phyloP scores from a whole-genome alignment of 2,888 invertebrate species.

The Apodemia mormo region DNA sequence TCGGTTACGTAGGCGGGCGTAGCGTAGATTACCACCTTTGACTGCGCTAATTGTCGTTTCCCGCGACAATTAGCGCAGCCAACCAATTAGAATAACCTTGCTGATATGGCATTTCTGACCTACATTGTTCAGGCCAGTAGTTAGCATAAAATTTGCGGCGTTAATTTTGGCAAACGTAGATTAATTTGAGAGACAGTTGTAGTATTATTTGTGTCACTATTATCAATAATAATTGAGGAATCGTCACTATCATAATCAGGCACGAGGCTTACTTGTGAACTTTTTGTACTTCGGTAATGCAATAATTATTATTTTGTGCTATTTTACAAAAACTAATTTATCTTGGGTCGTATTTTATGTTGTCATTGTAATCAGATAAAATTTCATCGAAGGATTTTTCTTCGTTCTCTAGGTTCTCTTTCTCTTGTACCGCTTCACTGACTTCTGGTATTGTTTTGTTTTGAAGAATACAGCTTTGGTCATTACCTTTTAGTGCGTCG shows the following conservation, averaged over 20 bases:
- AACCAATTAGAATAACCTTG: too few relatives aligned
- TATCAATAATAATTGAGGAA: slow-evolving; percentile 16
- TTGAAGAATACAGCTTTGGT: background rate
- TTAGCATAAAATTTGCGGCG: background rate
- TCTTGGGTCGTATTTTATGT: slow-evolving; percentile 18
- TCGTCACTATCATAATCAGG: slow-evolving; percentile 10
- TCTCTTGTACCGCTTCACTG: slow-evolving; percentile 17
- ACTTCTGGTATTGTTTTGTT: slow-evolving; percentile 11
- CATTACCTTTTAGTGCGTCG: background rate
- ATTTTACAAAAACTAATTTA: background rate
- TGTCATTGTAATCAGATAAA: slow-evolving; percentile 19
- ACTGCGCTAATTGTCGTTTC: too few relatives aligned
- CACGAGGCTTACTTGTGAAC: background rate
- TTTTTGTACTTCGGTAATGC: background rate
- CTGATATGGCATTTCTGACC: too few relatives aligned
- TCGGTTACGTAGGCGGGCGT: too few relatives aligned
- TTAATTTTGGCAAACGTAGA: background rate
- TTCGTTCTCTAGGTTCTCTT: slow-evolving; percentile 16
- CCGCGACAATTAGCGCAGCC: too few relatives aligned
- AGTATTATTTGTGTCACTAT: slow-evolving; percentile 1
- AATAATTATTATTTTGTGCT: slow-evolving; percentile 7
- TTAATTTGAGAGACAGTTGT: slow-evolving; percentile 6
- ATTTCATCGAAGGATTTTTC: slow-evolving; percentile 19
- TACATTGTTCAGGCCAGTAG: too few relatives aligned
- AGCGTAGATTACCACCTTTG: too few relatives aligned